Percentiles rank a stretch among this genome's conserved stretches.
Evolutionary conservation across 1,140 invertebrate genomes (phyloP).

Genomic region (Orchesella cincta): DNA sequence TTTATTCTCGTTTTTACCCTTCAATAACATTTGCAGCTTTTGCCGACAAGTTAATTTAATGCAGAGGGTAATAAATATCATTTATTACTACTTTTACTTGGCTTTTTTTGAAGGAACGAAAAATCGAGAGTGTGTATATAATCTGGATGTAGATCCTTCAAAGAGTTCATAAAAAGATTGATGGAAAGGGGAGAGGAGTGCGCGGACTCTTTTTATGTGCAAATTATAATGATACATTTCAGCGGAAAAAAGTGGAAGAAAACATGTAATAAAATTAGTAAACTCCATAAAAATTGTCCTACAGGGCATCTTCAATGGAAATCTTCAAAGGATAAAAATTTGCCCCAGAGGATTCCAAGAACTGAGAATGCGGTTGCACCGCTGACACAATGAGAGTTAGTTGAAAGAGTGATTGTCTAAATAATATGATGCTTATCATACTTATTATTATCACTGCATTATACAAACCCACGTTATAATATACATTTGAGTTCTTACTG

Average conservation of each 20-base stretch:
- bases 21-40: constrained; percentile 23
- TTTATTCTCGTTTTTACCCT: background rate
- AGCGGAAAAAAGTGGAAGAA: background rate
- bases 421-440: too few relatives aligned
- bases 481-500: too few relatives aligned
- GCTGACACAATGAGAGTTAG: background rate
- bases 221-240: constrained; percentile 9
- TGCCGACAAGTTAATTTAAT: constrained; percentile 27
- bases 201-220: too few relatives aligned
- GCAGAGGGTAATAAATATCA: constrained; percentile 6
- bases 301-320: too few relatives aligned
- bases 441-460: background rate
- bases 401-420: background rate
- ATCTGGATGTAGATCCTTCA: too few relatives aligned
- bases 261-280: constrained; percentile 15
- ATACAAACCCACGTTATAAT: background rate
- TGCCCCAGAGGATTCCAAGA: background rate
- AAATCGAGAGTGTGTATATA: background rate
- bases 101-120: background rate
- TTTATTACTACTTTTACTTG: constrained; percentile 6
- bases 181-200: too few relatives aligned
- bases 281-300: constrained; percentile 9
- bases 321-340: background rate
- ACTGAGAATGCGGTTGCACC: background rate
- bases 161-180: too few relatives aligned